These are phyloP conservation scores for Poecilobothrus nobilitatus DNA, from an alignment of 2,888 invertebrate species.

Conservation along the genomic window DNA sequence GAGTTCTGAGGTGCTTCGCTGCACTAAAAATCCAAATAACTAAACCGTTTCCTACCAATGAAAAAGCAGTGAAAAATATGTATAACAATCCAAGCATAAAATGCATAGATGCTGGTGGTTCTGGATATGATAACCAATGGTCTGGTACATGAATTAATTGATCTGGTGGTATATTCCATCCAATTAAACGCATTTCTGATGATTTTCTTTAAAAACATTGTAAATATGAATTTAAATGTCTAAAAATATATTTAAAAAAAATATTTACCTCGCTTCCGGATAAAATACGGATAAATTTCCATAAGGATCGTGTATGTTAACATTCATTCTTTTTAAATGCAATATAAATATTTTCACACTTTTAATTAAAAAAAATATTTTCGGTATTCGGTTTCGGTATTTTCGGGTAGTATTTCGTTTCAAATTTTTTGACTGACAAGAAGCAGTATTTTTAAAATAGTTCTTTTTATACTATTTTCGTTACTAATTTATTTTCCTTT, in stretches of 20 bases:
- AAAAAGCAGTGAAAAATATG: slow-evolving; percentile 61
- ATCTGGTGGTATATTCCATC: slow-evolving; percentile 68
- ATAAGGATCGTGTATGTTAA: not conserved
- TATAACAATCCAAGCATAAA: slow-evolving; percentile 71
- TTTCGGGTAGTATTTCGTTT: not conserved
- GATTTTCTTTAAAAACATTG: slow-evolving; percentile 25
- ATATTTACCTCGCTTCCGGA: not conserved
- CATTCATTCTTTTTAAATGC: no score
- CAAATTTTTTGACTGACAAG: not conserved
- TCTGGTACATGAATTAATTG: slow-evolving; percentile 68
- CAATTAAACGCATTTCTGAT: slow-evolving; percentile 49
- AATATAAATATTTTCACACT: no score
- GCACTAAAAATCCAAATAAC: slow-evolving; percentile 72
- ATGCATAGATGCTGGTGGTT: slow-evolving; percentile 73
- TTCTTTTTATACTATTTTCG: not conserved
- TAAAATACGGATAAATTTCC: slow-evolving; percentile 11
- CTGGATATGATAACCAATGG: slow-evolving; percentile 72
- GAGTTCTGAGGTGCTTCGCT: slow-evolving; percentile 44
- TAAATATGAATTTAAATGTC: not conserved
- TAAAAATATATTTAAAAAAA: not conserved
- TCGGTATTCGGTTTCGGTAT: no score
- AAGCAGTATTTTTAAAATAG: not conserved
- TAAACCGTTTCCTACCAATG: slow-evolving; percentile 71
- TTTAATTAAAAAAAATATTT: not conserved
- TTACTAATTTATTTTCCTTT: not conserved